Percentiles rank a stretch among this genome's conserved stretches.
These are phyloP conservation scores for Drosophila emarginata DNA, from an alignment of 2,888 invertebrate genomes.

Conservation along the genomic window DNA sequence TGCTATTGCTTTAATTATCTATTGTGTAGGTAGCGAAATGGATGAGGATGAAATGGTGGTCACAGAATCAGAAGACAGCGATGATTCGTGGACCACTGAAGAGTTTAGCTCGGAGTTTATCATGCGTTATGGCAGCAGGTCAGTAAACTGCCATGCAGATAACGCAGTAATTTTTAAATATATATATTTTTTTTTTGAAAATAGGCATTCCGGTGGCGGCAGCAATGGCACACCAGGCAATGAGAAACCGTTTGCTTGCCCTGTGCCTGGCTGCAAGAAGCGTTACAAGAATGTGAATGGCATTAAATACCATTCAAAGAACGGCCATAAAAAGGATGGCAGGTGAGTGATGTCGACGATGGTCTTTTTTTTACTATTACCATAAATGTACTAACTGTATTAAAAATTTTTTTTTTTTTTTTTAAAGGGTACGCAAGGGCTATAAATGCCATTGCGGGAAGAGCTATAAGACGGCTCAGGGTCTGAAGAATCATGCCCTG, in stretches of 20 bases:
- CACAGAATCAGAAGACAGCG: constrained; percentile 90
- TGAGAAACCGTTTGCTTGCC: constrained; percentile 92
- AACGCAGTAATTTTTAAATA: not conserved
- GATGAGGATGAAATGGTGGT: constrained; percentile 88
- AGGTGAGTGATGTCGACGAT: constrained; percentile 85
- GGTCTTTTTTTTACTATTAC: not conserved
- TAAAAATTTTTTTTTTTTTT: not conserved
- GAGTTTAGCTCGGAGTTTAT: constrained; percentile 92
- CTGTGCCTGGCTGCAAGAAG: constrained; percentile 93
- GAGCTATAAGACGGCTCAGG: constrained; percentile 91
- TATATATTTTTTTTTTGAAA: not conserved
- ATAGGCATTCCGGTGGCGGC: constrained; percentile 83
- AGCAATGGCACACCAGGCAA: constrained; percentile 83
- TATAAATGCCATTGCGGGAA: constrained; percentile 93
- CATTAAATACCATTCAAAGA: constrained; percentile 93
- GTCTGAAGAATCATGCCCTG: constrained; percentile 88
- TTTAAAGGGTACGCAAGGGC: constrained; percentile 87
- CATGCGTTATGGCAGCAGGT: constrained; percentile 88
- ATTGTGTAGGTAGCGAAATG: constrained; percentile 86
- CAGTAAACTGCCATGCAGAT: constrained; percentile 22
- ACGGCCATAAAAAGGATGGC: constrained; percentile 92
- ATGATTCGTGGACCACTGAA: constrained; percentile 91
- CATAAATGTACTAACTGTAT: not conserved
- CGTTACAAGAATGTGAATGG: constrained; percentile 94
- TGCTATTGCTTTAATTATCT: not conserved